Evolutionary conservation across 2,797 vertebrate species (phyloP), one percentile per base, ranked within the genome.

Genomic region (Petrocephalus sullivani): DNA sequence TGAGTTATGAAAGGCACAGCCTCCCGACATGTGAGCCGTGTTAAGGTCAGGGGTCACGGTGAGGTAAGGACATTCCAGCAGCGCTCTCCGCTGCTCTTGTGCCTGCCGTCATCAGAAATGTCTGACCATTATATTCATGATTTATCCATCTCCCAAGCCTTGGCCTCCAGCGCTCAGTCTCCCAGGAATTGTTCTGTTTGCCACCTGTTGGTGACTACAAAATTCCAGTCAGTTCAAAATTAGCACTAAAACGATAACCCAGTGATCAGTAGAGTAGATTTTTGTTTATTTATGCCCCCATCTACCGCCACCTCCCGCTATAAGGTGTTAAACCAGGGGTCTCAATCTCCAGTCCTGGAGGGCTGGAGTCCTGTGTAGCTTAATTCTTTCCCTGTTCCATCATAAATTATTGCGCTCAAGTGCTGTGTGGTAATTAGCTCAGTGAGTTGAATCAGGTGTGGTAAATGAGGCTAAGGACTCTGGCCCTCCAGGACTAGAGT

Each of bases 191-290:
- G 87, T 3, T 87, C 2, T 84, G 75, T 89, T 87, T 92, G 60
- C 87, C 92, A 93, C 90, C 89, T 95, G 93, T 91, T 93, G 91
- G 89, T 90, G 71, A 93, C 94, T 93, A 92, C 14, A 90, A 89
- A 90, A 90, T 92, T 94, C 88, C 90, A 90, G 90, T 91, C 91
- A 90, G 37, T 90, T 93, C 61, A 91, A 53, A 88, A 49, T 90
- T 86, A 93, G 90, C 92, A 89, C 71, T 89, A 92, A 91, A 92
- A 87, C 93, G 89, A 91, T 82, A 93, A 87, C 90, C 91, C 87
- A 90, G 87, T 91, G 90, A 85, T 88, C 64, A 87, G 90, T 41
- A 33, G 78, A 57, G 60, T 78, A 90, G 86, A 93, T 90, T 91
- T 92, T 85, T 28, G 28, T 82, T 51, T 16, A n/a, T 46, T n/a